These are phyloP conservation scores for Tapirus indicus DNA, from an alignment of 2,797 vertebrate species.

Conservation along the genomic window DNA sequence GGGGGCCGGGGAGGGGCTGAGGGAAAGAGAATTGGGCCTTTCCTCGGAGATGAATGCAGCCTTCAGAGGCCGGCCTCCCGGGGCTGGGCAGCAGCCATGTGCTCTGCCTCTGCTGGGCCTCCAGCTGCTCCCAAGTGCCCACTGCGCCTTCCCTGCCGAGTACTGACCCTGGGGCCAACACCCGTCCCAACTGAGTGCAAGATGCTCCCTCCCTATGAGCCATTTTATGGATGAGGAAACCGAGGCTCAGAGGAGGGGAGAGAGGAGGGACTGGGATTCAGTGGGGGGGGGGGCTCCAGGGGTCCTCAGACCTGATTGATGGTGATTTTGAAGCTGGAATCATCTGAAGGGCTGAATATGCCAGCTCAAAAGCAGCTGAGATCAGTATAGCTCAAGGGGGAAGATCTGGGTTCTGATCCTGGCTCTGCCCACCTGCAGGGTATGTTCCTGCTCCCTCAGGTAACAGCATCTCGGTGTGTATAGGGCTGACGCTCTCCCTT, in stretches of 20 bases:
- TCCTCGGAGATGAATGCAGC: neutral
- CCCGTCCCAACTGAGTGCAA: too few species aligned
- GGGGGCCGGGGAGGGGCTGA: neutral
- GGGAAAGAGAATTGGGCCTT: neutral
- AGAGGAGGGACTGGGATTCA: neutral
- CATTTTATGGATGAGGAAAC: neutral
- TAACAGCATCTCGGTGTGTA: neutral
- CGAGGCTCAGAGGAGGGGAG: neutral
- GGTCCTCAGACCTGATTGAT: neutral
- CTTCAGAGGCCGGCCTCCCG: neutral
- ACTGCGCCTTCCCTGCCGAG: neutral
- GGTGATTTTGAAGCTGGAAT: neutral
- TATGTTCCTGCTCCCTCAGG: neutral
- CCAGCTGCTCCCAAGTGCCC: neutral
- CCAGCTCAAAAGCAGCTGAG: neutral
- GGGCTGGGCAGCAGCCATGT: neutral
- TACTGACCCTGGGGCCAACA: neutral
- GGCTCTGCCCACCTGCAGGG: neutral
- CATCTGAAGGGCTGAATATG: neutral
- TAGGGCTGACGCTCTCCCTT: neutral
- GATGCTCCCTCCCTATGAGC: neutral
- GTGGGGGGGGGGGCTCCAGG: neutral
- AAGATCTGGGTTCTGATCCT: neutral
- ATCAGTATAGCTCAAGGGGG: neutral
- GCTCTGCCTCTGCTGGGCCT: neutral